Evolutionary conservation across 2,888 invertebrate species (phyloP).

Genomic region (Spodoptera exigua): DNA sequence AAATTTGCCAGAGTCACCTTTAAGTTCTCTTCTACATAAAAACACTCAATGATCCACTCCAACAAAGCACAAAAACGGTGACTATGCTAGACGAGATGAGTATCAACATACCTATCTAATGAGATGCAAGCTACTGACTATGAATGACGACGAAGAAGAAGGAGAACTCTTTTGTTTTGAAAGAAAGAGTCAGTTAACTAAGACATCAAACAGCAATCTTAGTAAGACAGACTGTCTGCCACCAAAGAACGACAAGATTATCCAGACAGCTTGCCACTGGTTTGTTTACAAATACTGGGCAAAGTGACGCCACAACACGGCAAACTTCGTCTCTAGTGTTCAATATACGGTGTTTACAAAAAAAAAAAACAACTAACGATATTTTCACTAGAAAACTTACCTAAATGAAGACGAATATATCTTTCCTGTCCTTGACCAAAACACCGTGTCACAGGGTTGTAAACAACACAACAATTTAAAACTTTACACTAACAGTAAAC

Average conservation of each 20-base stretch:
- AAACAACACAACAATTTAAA: conserved; percentile 4
- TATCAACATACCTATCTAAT: too few species aligned
- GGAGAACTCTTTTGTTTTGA: too few species aligned
- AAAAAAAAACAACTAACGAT: background rate
- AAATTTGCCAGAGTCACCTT: too few species aligned
- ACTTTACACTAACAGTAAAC: conserved; percentile 12
- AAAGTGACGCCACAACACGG: conserved; percentile 26
- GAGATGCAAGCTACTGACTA: background rate
- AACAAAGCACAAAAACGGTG: too few species aligned
- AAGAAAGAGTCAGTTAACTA: background rate
- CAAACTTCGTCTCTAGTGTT: background rate
- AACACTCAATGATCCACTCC: too few species aligned
- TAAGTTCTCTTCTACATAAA: too few species aligned
- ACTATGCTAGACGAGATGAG: too few species aligned
- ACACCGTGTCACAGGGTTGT: background rate
- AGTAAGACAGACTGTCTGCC: background rate
- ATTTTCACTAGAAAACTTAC: conserved; percentile 4
- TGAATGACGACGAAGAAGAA: background rate
- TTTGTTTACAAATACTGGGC: conserved; percentile 35
- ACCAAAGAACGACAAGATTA: conserved; percentile 15
- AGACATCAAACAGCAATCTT: background rate
- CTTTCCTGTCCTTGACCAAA: conserved; percentile 12
- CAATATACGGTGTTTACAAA: background rate
- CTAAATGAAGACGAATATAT: conserved; percentile 14
- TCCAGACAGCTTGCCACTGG: conserved; percentile 1